Conservation (phyloP, 1,140 invertebrate species). For the Papilio glaucus region DNA sequence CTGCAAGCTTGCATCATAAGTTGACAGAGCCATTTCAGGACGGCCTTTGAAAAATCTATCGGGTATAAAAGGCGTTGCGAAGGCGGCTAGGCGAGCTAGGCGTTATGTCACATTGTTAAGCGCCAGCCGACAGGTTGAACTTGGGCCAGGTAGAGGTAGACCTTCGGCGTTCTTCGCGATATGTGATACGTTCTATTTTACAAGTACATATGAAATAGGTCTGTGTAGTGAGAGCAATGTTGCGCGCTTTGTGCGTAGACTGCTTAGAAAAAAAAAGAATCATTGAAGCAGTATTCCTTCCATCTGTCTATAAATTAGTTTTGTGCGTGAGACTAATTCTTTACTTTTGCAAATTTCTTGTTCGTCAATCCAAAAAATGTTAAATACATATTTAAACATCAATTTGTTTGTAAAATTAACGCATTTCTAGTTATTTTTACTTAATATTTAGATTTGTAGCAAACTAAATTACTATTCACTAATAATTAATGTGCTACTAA, state of each 20-base stretch:
- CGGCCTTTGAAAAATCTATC: conserved; percentile 31
- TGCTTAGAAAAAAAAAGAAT: conserved; percentile 1
- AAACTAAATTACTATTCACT: not conserved
- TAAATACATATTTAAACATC: not conserved
- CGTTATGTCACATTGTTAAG: conserved; percentile 65
- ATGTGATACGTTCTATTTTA: conserved; percentile 30
- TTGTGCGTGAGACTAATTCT: conserved; percentile 16
- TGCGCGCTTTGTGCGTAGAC: too few relatives aligned
- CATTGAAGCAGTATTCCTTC: not conserved
- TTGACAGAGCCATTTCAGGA: conserved; percentile 18
- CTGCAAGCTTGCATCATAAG: conserved; percentile 21
- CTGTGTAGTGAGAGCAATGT: not conserved
- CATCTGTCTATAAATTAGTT: not conserved
- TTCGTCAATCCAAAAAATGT: not conserved
- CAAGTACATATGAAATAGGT: conserved; percentile 9
- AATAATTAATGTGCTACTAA: not conserved
- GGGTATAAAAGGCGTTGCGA: conserved; percentile 42
- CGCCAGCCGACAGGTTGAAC: conserved; percentile 62
- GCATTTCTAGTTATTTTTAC: not conserved
- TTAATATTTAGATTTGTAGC: not conserved
- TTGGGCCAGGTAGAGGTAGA: conserved; percentile 52
- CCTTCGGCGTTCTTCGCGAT: conserved; percentile 40
- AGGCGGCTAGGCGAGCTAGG: conserved; percentile 52
- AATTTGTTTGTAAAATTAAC: conserved; percentile 1
- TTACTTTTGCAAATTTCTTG: conserved; percentile 17